Evolutionary conservation across 1,140 invertebrate genomes (phyloP).

Genomic region (Matsumurasca onukii): DNA sequence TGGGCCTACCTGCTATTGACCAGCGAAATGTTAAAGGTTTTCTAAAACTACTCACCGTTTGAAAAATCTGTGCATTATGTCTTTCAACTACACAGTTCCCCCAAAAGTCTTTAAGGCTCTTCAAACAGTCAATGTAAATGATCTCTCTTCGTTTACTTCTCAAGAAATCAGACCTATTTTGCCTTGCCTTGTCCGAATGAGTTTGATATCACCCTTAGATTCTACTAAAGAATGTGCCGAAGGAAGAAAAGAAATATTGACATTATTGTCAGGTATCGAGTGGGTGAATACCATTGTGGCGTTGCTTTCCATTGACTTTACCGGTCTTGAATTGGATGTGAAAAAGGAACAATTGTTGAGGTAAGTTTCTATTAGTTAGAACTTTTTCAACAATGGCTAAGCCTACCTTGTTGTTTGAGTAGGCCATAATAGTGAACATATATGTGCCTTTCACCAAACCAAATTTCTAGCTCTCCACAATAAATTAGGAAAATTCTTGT

Average conservation of each 20-base stretch:
- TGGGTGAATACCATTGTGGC: constrained; percentile 93
- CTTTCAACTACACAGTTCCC: constrained; percentile 48
- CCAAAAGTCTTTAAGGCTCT: constrained; percentile 72
- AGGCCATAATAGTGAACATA: too few relatives aligned
- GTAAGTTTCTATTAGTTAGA: too few relatives aligned
- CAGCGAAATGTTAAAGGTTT: too few relatives aligned
- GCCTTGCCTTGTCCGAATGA: constrained; percentile 91
- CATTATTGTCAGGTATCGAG: constrained; percentile 87
- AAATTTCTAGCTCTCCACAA: too few relatives aligned
- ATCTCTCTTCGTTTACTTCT: constrained; percentile 65
- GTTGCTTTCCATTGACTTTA: constrained; percentile 91
- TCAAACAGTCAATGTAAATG: constrained; percentile 74
- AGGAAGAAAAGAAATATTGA: constrained; percentile 82
- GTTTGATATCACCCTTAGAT: constrained; percentile 84
- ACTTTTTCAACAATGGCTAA: too few relatives aligned
- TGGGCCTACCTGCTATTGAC: too few relatives aligned
- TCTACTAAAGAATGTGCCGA: constrained; percentile 79
- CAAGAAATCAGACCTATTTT: constrained; percentile 83
- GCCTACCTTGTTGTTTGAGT: too few relatives aligned
- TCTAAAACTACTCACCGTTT: too few relatives aligned
- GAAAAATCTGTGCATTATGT: too few relatives aligned
- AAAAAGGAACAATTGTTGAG: constrained; percentile 90
- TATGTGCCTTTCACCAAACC: too few relatives aligned
- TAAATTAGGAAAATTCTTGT: too few relatives aligned
- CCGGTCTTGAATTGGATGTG: constrained; percentile 87